Conservation (phyloP, 2,113 vertebrate genomes). For the Pithys albifrons region DNA sequence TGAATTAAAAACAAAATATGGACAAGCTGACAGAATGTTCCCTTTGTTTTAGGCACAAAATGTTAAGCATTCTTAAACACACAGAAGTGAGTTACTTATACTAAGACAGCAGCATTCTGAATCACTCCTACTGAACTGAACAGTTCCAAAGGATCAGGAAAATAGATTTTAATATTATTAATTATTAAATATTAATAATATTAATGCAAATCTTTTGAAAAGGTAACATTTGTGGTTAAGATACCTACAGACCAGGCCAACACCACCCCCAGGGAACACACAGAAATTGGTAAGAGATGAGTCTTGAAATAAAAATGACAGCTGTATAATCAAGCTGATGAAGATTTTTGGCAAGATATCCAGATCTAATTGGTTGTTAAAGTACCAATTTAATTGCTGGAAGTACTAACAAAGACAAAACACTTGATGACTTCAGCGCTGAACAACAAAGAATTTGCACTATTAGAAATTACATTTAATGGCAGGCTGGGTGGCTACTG, state of each 20-base stretch:
- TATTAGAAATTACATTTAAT: not conserved
- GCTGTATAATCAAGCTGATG: not conserved
- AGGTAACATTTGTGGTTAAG: not conserved
- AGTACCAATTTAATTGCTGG: not conserved
- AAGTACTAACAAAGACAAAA: not conserved
- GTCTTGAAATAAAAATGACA: not conserved
- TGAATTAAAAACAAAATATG: constrained; percentile 15
- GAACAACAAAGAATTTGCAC: not conserved
- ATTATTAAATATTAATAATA: not conserved
- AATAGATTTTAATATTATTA: not conserved
- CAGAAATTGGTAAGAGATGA: not conserved
- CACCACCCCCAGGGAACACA: not conserved
- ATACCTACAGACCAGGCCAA: not conserved
- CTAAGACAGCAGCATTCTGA: constrained; percentile 6
- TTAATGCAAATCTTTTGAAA: not conserved
- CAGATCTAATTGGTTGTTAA: not conserved
- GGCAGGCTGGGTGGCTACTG: not conserved
- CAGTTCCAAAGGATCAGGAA: not conserved
- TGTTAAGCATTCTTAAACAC: not conserved
- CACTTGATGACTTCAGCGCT: not conserved
- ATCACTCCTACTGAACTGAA: constrained; percentile 11
- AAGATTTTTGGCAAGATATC: not conserved
- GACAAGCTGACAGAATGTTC: constrained; percentile 48
- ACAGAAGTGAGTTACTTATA: constrained; percentile 7
- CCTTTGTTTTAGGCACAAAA: constrained; percentile 50